Evolutionary conservation across 2,113 vertebrate species (phyloP), one percentile per base, ranked within the genome.

Genomic region (Stictonetta naevosa): DNA sequence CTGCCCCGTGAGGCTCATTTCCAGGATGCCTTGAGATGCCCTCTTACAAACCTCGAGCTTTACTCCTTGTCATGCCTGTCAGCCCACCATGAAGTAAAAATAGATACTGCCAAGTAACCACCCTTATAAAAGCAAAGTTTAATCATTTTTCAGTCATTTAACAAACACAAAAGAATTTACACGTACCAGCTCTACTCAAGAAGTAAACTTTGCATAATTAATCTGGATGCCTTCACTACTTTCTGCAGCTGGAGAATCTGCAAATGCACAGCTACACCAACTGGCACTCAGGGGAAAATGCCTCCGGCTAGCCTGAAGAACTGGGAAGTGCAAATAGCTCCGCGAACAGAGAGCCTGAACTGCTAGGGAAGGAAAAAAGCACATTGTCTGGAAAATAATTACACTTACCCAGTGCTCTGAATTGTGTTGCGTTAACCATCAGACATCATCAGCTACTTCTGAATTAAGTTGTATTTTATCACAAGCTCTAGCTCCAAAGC

Each of bases 221-320:
- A 86, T 46, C 4, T 1, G 33, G 66, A 75, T n/a, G 28, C n/a
- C 81, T 50, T 34, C 6, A 18, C 11, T 1, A 3, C 62, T 7
- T 19, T 11, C 14, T 25, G 58, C 4, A 21, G 19, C 46, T 36
- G 34, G 20, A 52, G 42, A 60, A 75, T 90, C 88, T 48, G 92
- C 69, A 59, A n/a, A 52, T 0, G 48, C 92, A 96, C 95, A 96
- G 96, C 94, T 96, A 95, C 93, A 36, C 95, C 93, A 44, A 66
- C 92, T 46, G 95, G 95, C 75, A 83, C 55, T 18, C 19, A 0
- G 10, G 63, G 63, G 89, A 52, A 90, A 88, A n/a, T 13, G 68
- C 75, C 90, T 68, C 13, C 0, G 53, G 71, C 34, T 79, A 73
- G 85, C 85, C 33, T 14, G 0, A 36, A 23, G 36, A 56, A 77